A percentile compares a stretch with the other conserved stretches of the same genome.
Evolutionary conservation across 2,113 vertebrate species (phyloP).

Genomic region (Macroglossus sobrinus): DNA sequence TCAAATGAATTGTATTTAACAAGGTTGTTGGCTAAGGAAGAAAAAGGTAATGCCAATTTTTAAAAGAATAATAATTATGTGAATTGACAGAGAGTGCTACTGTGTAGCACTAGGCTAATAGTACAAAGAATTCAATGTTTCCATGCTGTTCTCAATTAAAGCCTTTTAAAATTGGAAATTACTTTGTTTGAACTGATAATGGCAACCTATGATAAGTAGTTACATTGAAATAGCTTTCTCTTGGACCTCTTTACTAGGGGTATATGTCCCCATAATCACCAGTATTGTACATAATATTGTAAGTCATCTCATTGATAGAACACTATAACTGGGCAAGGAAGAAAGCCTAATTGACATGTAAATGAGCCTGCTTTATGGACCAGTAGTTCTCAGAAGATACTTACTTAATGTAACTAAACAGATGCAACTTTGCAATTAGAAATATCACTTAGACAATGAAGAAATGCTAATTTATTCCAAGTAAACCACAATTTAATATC

Average conservation of each 20-base stretch:
- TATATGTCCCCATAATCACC: neutral
- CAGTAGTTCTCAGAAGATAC: neutral
- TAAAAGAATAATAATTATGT: neutral
- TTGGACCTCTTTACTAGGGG: neutral
- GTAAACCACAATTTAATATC: neutral
- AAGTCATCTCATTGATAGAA: neutral
- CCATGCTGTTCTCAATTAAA: constrained; percentile 23
- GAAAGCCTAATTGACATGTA: neutral
- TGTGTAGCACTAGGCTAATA: neutral
- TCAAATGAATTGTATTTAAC: constrained; percentile 44
- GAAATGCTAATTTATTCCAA: neutral
- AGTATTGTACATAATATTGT: neutral
- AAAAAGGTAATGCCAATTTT: constrained; percentile 22
- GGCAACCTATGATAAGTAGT: neutral
- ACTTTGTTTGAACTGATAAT: neutral
- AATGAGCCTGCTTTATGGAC: neutral
- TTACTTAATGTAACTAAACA: neutral
- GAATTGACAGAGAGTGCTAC: constrained; percentile 7
- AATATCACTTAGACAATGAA: neutral
- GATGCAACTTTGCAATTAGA: neutral
- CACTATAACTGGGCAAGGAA: neutral
- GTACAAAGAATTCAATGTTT: neutral
- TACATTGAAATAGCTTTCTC: constrained; percentile 25
- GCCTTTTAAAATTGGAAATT: constrained; percentile 26
- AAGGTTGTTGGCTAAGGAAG: neutral